phyloP scores from a whole-genome alignment of 1,140 invertebrate species.

The Batillaria attramentaria region DNA sequence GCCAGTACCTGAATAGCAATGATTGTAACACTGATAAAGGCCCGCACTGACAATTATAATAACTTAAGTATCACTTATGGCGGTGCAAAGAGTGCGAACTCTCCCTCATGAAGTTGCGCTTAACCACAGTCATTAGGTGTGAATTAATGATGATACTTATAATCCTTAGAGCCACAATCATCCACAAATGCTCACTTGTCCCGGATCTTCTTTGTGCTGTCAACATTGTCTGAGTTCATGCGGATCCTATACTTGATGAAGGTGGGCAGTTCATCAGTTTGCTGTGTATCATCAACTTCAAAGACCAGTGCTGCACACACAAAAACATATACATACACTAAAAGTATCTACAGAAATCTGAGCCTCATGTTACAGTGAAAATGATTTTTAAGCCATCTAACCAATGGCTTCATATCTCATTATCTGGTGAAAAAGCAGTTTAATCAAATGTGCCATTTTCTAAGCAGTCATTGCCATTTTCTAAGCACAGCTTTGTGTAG shows the following conservation, averaged over 20 bases:
- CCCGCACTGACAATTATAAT: background rate
- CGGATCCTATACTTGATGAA: slow-evolving; percentile 76
- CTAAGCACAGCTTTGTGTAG: no score
- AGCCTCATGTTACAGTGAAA: no score
- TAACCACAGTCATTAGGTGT: no score
- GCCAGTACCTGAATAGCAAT: slow-evolving; percentile 60
- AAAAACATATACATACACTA: slow-evolving; percentile 16
- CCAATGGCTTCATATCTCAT: no score
- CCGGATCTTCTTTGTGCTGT: slow-evolving; percentile 73
- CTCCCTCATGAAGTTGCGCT: no score
- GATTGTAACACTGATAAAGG: background rate
- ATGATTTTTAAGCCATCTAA: no score
- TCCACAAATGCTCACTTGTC: slow-evolving; percentile 50
- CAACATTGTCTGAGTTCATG: slow-evolving; percentile 76
- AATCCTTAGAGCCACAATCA: background rate
- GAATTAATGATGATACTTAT: background rate
- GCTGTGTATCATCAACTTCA: slow-evolving; percentile 49
- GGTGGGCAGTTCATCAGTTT: slow-evolving; percentile 67
- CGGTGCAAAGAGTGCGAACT: no score
- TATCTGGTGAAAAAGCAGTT: no score
- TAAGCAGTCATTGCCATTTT: no score
- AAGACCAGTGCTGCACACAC: slow-evolving; percentile 58
- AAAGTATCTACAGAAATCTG: no score
- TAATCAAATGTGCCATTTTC: no score
- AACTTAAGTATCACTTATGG: background rate